These are phyloP conservation scores for Amyelois transitella DNA, from an alignment of 1,140 invertebrate genomes.

Conservation along the genomic window DNA sequence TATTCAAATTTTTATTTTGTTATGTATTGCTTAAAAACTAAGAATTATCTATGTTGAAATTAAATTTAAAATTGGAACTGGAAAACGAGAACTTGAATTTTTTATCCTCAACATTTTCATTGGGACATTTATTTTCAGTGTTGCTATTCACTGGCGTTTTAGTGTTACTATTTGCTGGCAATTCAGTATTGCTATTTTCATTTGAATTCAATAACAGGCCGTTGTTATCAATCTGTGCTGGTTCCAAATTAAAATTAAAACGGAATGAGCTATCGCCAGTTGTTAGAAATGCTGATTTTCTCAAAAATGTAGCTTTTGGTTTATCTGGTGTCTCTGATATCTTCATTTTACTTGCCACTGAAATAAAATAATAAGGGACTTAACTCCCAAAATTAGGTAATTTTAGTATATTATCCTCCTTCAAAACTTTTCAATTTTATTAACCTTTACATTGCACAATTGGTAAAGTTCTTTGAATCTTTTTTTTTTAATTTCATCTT, in stretches of 20 bases:
- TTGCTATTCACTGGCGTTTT: conserved; percentile 13
- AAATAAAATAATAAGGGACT: conserved; percentile 26
- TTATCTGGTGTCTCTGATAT: conserved; percentile 50
- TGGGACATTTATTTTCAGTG: conserved; percentile 13
- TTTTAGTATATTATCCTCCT: background rate
- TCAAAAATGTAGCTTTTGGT: conserved; percentile 63
- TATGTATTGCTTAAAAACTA: conserved; percentile 14
- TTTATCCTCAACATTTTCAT: conserved; percentile 13
- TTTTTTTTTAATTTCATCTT: background rate
- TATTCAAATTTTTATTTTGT: background rate
- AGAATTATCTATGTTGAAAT: conserved; percentile 50
- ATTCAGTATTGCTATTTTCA: conserved; percentile 14
- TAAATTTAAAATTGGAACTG: conserved; percentile 58
- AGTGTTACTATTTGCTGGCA: conserved; percentile 20
- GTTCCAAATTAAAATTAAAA: conserved; percentile 55
- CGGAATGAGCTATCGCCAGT: conserved; percentile 55
- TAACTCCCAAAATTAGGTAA: background rate
- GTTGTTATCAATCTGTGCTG: conserved; percentile 26
- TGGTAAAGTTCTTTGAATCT: background rate
- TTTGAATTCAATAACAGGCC: conserved; percentile 2
- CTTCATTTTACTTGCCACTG: conserved; percentile 70
- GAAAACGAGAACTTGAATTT: conserved; percentile 47
- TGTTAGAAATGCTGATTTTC: conserved; percentile 58
- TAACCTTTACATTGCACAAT: background rate
- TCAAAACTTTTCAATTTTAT: background rate